Percentiles rank a stretch among this genome's conserved stretches.
phyloP scores from a whole-genome alignment of 2,113 vertebrate genomes.

The Eulemur macaco region DNA sequence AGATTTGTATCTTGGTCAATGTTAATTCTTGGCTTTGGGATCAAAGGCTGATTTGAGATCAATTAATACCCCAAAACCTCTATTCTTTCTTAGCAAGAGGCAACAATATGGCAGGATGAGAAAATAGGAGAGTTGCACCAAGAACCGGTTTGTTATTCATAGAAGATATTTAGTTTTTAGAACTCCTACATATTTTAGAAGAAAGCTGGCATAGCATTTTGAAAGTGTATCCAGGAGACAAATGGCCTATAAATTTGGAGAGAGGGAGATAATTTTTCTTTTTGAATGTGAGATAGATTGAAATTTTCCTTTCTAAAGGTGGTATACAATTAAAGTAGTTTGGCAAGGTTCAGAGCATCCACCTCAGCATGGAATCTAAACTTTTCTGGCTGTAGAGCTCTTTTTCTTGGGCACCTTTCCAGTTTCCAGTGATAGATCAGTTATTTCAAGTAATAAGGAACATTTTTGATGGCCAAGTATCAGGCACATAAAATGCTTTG shows the following conservation, averaged over 20 bases:
- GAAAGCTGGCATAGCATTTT: constrained; percentile 59
- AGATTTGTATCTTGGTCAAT: constrained; percentile 33
- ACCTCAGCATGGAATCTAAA: constrained; percentile 11
- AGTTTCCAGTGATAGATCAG: constrained; percentile 33
- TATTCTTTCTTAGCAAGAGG: constrained; percentile 8
- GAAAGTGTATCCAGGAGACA: constrained; percentile 66
- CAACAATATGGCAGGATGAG: not conserved
- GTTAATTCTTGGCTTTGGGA: constrained; percentile 4
- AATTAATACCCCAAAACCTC: constrained; percentile 14
- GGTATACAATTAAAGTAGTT: constrained; percentile 51
- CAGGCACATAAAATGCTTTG: not conserved
- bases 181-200: constrained; percentile 48
- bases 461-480: not conserved
- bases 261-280: constrained; percentile 33
- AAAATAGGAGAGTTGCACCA: not conserved
- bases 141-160: constrained; percentile 64
- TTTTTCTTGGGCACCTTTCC: constrained; percentile 36
- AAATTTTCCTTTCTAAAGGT: constrained; percentile 57
- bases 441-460: constrained; percentile 59
- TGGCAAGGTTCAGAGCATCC: not conserved
- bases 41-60: constrained; percentile 50
- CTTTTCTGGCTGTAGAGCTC: constrained; percentile 2
- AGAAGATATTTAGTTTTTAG: constrained; percentile 35
- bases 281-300: constrained; percentile 55
- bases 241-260: constrained; percentile 58